Base-by-base conservation (phyloP, 2,888 invertebrate genomes). In the Ectemnius lituratus region DNA sequence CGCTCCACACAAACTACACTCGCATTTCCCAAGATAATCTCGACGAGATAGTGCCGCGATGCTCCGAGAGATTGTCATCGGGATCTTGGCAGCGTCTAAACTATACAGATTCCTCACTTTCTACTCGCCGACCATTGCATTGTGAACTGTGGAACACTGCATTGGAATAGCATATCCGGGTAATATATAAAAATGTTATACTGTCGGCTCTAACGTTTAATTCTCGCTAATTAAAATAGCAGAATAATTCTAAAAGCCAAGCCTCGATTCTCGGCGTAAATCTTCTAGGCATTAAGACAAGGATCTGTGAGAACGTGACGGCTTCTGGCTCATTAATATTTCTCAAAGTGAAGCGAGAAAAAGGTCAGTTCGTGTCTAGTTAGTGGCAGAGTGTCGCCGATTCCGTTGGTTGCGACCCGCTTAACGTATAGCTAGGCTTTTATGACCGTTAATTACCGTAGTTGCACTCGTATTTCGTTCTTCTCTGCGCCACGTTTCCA, bases 391-490 rank as follows among this genome's bases (percentile, higher is more conserved):
- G 73, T 59, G 65, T 70, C 65, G 66, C 45, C 61, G 61, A 52
- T 66, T 59, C 23, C 58, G 20, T 61, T 70, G 66, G 37, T 67
- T 8, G 37, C 8, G 11, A 52, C 62, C 60, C 61, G 67, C 66
- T 75, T 67, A 80, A 59, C 8, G 64, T 60, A 16, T 52, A 52
- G 52, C 16, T 11, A 14, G 47, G 76, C 73, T 60, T 71, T 75
- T 79, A 73, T 75, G 77, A 82, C 66, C 73, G 68, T 82, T 79
- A 81, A 81, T 81, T 81, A 79, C 67, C 67, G 62, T n/a, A 37
- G 62, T 71, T 73, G 69, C 73, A 60, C 64, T 74, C 64, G 61
- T 70, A 68, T 61, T 78, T 72, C 64, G 56, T 60, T 58, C 59
- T 70, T 76, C 67, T 52, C 64, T 49, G 49, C 18, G 16, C 2